Evolutionary conservation across 2,113 vertebrate species (phyloP).

Genomic region (Marcusenius ussheri): DNA sequence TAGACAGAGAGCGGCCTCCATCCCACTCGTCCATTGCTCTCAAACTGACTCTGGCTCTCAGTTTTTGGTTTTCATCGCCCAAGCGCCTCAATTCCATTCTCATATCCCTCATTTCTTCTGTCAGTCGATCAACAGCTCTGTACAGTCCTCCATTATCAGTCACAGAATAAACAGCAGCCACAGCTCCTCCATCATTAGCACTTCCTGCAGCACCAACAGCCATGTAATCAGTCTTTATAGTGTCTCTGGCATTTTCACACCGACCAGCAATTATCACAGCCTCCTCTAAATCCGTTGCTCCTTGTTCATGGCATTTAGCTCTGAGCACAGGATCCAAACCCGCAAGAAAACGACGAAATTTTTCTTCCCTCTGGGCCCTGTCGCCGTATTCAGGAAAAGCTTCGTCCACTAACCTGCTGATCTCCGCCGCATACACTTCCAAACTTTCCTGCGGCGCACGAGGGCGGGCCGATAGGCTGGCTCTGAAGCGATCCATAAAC

Average conservation of each 20-base stretch:
- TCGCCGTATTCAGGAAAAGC: no score
- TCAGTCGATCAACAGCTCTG: neutral
- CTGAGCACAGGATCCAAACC: neutral
- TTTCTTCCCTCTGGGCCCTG: no score
- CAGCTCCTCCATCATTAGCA: neutral
- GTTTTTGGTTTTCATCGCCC: neutral
- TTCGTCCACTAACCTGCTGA: no score
- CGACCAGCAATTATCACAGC: neutral
- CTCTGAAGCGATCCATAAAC: no score
- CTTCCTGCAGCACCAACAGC: neutral
- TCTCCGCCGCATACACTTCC: no score
- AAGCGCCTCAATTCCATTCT: neutral
- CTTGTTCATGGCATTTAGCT: neutral
- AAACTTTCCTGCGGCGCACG: no score
- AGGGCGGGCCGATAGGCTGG: no score
- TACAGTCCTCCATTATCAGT: neutral
- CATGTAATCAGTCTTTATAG: neutral
- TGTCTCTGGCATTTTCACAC: neutral
- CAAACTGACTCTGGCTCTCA: neutral
- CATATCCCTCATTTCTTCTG: neutral
- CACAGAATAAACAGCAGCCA: neutral
- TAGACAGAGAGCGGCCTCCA: neutral
- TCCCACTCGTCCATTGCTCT: neutral
- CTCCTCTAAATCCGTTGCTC: neutral
- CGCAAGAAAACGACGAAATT: neutral